phyloP scores from a whole-genome alignment of 1,140 invertebrate species.

The Steinernema feltiae region DNA sequence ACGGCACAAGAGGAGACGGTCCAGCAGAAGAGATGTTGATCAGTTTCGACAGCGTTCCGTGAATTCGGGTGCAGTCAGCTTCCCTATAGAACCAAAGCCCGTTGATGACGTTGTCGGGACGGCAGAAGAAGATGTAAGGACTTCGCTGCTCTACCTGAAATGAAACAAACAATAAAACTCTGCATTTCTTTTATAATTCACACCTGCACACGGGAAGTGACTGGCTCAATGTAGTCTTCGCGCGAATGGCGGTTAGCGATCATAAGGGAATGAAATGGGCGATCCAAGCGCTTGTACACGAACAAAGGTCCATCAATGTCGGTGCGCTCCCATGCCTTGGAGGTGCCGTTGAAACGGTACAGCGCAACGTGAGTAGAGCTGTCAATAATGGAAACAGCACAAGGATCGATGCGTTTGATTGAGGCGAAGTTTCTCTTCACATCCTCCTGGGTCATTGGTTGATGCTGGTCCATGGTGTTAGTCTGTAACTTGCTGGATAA shows the following conservation, averaged over 20 bases:
- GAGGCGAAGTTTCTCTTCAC: constrained; percentile 4
- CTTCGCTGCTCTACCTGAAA: neutral
- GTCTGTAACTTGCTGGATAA: neutral
- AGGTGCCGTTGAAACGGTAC: constrained; percentile 19
- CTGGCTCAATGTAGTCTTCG: constrained; percentile 42
- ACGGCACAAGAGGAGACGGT: neutral
- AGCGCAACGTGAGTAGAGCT: constrained; percentile 21
- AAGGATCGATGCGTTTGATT: constrained; percentile 20
- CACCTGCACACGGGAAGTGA: constrained; percentile 13
- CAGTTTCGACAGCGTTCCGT: neutral
- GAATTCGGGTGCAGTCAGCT: neutral
- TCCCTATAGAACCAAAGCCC: constrained; percentile 4
- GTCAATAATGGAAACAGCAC: constrained; percentile 21
- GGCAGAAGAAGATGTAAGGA: constrained; percentile 3
- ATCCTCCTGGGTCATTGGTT: neutral
- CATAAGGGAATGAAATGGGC: constrained; percentile 41
- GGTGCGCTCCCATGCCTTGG: constrained; percentile 23
- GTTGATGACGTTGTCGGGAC: neutral
- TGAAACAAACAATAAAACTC: neutral
- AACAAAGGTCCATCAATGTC: constrained; percentile 22
- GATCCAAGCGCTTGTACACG: constrained; percentile 27
- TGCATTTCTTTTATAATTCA: too few species aligned
- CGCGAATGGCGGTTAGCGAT: constrained; percentile 48
- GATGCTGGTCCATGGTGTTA: neutral
- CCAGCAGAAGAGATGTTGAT: neutral